phyloP scores from a whole-genome alignment of 53 echinoderm and acorn worm genomes.

The Paracentrotus lividus region DNA sequence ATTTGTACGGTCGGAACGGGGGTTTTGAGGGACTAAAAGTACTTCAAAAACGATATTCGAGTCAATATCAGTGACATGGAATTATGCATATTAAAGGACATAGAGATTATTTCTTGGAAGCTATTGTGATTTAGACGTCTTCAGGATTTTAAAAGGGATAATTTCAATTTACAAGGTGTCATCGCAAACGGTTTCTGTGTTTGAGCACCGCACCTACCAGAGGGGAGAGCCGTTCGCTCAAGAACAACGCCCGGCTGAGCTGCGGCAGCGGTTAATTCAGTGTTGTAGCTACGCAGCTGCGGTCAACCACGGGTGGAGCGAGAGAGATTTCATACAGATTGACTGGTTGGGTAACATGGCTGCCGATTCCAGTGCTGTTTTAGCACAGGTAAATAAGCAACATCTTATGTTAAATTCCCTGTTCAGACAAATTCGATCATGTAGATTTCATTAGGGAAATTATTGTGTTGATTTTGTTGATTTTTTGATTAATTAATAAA shows the following conservation, averaged over 20 bases:
- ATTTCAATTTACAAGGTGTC: slow-evolving; percentile 49
- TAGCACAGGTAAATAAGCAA: slow-evolving; percentile 28
- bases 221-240: not conserved
- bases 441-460: too few relatives aligned
- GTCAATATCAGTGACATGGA: slow-evolving; percentile 16
- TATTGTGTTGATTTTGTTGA: too few relatives aligned
- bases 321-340: not conserved
- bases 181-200: slow-evolving; percentile 29
- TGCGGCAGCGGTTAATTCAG: not conserved
- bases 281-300: not conserved
- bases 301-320: not conserved
- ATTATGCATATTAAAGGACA: not conserved
- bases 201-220: slow-evolving; percentile 38
- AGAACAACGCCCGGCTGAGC: slow-evolving; percentile 27
- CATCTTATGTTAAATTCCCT: too few relatives aligned
- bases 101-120: not conserved
- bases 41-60: not conserved
- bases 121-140: not conserved
- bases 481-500: too few relatives aligned
- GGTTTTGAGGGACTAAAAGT: not conserved
- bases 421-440: too few relatives aligned
- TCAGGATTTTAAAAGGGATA: not conserved
- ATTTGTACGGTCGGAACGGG: not conserved
- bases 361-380: slow-evolving; percentile 52
- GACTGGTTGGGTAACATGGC: slow-evolving; percentile 6